Conservation (phyloP, 1,140 invertebrate genomes). For the Cydia splendana region DNA sequence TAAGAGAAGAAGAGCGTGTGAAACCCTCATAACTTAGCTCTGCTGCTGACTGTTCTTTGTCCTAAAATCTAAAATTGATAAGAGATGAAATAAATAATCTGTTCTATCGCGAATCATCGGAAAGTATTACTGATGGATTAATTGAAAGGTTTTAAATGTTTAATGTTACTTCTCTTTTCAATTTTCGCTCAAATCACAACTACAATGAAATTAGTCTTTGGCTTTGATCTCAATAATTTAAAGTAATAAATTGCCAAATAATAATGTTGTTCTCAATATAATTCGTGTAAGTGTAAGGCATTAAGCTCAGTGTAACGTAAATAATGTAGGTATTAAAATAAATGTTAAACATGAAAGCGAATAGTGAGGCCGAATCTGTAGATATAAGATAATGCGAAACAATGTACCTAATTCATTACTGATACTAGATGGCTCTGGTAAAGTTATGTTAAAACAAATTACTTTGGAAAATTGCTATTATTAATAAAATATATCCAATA, state of each 20-base stretch:
- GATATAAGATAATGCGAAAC: constrained; percentile 33
- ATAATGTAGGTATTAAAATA: constrained; percentile 33
- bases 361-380: constrained; percentile 66
- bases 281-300: constrained; percentile 28
- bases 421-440: not conserved
- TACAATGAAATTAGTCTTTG: constrained; percentile 5
- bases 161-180: not conserved
- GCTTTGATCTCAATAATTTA: not conserved
- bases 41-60: too few species aligned
- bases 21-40: too few species aligned
- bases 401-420: constrained; percentile 22
- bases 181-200: not conserved
- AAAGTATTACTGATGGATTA: not conserved
- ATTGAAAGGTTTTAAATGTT: not conserved
- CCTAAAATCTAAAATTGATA: not conserved
- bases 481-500: not conserved
- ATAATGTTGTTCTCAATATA: constrained; percentile 19
- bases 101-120: too few species aligned
- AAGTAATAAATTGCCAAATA: constrained; percentile 33
- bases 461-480: not conserved
- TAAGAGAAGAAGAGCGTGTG: too few species aligned
- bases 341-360: constrained; percentile 65
- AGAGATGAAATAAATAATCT: too few species aligned
- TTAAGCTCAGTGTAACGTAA: constrained; percentile 34
- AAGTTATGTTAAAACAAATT: not conserved